These are phyloP conservation scores for Pseudotriccus pelzelni DNA, from an alignment of 2,797 vertebrate genomes.

Conservation along the genomic window DNA sequence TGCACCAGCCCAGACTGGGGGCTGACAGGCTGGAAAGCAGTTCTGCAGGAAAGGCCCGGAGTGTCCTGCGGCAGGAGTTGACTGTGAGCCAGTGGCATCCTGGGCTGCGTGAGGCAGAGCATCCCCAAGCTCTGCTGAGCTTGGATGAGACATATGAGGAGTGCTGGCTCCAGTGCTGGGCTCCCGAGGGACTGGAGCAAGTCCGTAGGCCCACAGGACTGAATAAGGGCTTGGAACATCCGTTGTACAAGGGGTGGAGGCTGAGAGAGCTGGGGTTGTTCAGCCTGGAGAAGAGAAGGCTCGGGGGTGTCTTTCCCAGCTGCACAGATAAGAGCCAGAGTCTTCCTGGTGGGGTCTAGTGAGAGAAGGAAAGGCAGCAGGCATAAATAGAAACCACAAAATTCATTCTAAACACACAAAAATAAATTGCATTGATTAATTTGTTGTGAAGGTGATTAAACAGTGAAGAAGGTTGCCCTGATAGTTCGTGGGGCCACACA, in stretches of 20 bases:
- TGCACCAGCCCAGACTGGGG: not conserved
- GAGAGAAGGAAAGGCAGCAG: not conserved
- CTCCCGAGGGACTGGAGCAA: not conserved
- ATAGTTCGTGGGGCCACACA: not conserved
- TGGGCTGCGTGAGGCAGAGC: not conserved
- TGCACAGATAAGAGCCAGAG: not conserved
- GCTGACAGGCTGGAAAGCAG: not conserved
- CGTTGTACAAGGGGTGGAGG: not conserved
- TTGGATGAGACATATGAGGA: not conserved
- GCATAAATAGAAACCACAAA: not conserved
- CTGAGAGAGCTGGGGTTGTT: not conserved
- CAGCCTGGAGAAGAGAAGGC: not conserved
- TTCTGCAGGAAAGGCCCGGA: not conserved
- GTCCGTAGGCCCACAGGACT: not conserved
- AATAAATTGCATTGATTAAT: not conserved
- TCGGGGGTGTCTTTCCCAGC: accelerated
- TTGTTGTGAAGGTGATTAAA: not conserved
- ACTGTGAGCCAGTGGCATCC: not conserved
- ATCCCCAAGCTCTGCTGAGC: not conserved
- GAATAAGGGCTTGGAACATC: not conserved
- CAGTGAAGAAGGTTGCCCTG: not conserved
- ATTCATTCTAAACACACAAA: not conserved
- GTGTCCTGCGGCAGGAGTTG: not conserved
- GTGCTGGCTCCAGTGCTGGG: not conserved
- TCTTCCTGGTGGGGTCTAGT: not conserved